Base-by-base conservation (phyloP, 2,888 invertebrate genomes). In the Acanthosepion esculentum region DNA sequence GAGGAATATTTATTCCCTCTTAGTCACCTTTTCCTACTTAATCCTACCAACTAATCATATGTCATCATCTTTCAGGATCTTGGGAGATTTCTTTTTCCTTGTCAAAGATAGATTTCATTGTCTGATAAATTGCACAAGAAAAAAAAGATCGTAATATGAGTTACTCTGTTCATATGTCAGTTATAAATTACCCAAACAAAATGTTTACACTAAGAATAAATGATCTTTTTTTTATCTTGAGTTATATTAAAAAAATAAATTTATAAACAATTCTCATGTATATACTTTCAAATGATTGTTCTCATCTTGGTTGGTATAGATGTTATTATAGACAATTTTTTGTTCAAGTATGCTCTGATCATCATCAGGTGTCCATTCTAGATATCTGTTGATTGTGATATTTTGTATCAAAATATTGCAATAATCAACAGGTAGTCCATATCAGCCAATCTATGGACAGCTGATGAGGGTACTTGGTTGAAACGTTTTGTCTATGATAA, bases 41-140 rank as follows among this genome's bases (percentile, higher is more conserved):
- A 78, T 78, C n/a, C n/a, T n/a, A 18, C n/a, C 78, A 78, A n/a
- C 78, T 78, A 78, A 78, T 78, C n/a, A 33, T n/a, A n/a, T n/a
- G 33, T 78, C 33, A 78, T n/a, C 78, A 78, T 78, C n/a, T 78
- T 78, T n/a, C n/a, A n/a, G 78, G n/a, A n/a, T 78, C 78, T 78
- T 78, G n/a, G n/a, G 78, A 78, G 41, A 41, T 41, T 41, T 41
- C 41, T 78, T n/a, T 78, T 78, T 33, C 33, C 78, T 33, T 33
- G 78, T 78, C 78, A 78, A 78, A 18, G n/a, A 78, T 15, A 78
- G 78, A 78, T 78, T 78, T 15, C 18, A 15, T 78, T 78, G n/a
- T 78, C 23, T 33, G 78, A 78, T 78, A 78, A 78, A 78, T 78
- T n/a, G 78, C n/a, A 78, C 78, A n/a, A 78, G 78, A 78, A 78